Evolutionary conservation across 2,888 invertebrate species (phyloP).

Genomic region (Pasiphila rectangulata): DNA sequence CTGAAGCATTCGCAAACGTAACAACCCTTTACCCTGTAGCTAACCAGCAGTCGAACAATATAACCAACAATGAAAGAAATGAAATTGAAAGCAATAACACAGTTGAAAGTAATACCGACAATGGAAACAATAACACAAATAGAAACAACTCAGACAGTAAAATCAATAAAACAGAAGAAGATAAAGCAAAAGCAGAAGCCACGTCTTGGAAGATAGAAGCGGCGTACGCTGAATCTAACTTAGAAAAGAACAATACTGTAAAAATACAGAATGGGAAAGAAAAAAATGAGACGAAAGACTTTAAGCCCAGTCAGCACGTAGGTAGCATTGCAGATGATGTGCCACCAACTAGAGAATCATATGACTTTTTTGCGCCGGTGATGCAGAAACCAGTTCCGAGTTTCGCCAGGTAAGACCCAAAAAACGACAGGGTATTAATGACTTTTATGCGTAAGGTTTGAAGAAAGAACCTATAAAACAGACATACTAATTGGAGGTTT

Average conservation of each 20-base stretch:
- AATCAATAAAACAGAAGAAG: constrained; percentile 22
- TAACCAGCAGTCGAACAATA: constrained; percentile 27
- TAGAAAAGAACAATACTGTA: constrained; percentile 35
- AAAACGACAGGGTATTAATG: too few species aligned
- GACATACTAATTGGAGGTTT: too few species aligned
- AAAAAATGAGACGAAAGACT: constrained; percentile 52
- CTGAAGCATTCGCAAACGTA: constrained; percentile 42
- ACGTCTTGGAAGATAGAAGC: constrained; percentile 59
- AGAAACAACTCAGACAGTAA: constrained; percentile 5
- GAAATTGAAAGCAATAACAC: constrained; percentile 19
- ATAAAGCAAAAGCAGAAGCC: constrained; percentile 26
- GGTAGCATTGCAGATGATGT: constrained; percentile 68
- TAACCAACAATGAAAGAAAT: constrained; percentile 13
- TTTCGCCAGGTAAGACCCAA: constrained; percentile 46
- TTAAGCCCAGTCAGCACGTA: constrained; percentile 77
- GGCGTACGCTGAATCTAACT: constrained; percentile 43
- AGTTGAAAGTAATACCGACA: constrained; percentile 1
- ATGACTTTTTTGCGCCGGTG: constrained; percentile 39
- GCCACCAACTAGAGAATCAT: constrained; percentile 37
- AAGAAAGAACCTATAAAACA: too few species aligned
- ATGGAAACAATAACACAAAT: constrained; percentile 17
- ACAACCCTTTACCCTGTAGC: constrained; percentile 60
- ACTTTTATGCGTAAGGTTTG: too few species aligned
- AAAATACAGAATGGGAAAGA: constrained; percentile 34
- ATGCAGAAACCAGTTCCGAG: constrained; percentile 44